Evolutionary conservation across 2,113 vertebrate species (phyloP).

Genomic region (Bucco capensis): DNA sequence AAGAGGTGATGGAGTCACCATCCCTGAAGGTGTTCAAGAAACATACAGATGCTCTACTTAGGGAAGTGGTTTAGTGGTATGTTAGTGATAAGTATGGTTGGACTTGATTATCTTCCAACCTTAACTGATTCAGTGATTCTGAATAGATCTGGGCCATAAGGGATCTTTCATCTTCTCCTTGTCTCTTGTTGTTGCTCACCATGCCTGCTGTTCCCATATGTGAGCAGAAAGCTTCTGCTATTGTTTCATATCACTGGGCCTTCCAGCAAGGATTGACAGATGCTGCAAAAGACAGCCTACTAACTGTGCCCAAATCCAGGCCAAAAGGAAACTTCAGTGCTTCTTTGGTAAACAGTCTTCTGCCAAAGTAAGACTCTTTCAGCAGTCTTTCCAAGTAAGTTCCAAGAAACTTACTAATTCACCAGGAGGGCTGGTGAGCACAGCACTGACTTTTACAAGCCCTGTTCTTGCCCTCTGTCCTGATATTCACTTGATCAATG

Average conservation of each 20-base stretch:
- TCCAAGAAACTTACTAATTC: background rate
- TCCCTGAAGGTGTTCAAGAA: too few relatives aligned
- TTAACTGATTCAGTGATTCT: too few relatives aligned
- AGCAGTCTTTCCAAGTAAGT: background rate
- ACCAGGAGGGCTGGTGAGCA: background rate
- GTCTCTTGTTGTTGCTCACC: background rate
- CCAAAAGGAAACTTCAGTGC: background rate
- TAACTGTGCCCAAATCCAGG: background rate
- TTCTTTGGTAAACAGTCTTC: background rate
- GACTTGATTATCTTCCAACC: too few relatives aligned
- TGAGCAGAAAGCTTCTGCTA: background rate
- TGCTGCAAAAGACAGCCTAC: background rate
- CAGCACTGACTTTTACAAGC: background rate
- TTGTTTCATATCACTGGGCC: background rate
- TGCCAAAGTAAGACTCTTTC: too few relatives aligned
- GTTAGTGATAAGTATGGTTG: too few relatives aligned
- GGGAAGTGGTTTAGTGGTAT: too few relatives aligned
- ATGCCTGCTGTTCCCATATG: background rate
- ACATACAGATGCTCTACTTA: too few relatives aligned
- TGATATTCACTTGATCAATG: background rate
- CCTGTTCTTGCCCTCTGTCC: background rate
- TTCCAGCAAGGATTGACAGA: background rate
- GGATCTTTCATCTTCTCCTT: background rate
- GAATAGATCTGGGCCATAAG: background rate
- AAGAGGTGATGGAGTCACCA: too few relatives aligned